These are phyloP conservation scores for Gortyna flavago DNA, from an alignment of 2,888 invertebrate species.

Conservation along the genomic window DNA sequence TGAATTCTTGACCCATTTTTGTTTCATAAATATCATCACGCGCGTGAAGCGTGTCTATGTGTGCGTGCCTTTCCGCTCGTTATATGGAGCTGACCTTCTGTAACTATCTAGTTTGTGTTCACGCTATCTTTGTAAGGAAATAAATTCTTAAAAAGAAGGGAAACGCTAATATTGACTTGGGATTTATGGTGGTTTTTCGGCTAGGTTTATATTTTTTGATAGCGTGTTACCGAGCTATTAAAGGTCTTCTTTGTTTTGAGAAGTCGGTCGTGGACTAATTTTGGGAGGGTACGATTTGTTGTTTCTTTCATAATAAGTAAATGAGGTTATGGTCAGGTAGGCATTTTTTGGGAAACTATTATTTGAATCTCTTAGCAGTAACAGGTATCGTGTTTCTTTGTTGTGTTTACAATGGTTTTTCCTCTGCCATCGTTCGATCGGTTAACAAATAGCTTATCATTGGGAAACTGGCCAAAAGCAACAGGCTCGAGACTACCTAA, in stretches of 20 bases:
- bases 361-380: not conserved
- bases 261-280: slow-evolving; percentile 39
- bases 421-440: not conserved
- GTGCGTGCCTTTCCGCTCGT: no score
- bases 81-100: not conserved
- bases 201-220: slow-evolving; percentile 37
- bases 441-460: not conserved
- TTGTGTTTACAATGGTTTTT: not conserved
- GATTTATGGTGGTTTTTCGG: slow-evolving; percentile 12
- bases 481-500: no score
- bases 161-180: slow-evolving; percentile 48
- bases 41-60: not conserved
- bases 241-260: slow-evolving; percentile 6
- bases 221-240: slow-evolving; percentile 43
- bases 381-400: not conserved
- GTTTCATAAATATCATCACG: not conserved
- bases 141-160: slow-evolving; percentile 41
- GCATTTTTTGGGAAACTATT: not conserved
- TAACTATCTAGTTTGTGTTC: not conserved
- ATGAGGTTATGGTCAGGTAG: not conserved
- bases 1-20: not conserved
- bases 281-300: slow-evolving; percentile 1
- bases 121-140: slow-evolving; percentile 46
- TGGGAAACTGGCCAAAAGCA: not conserved
- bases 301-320: slow-evolving; percentile 1